A percentile compares a stretch with the other conserved stretches of the same genome.
Evolutionary conservation across 2,888 invertebrate species (phyloP).

Genomic region (Orthosia gothica): DNA sequence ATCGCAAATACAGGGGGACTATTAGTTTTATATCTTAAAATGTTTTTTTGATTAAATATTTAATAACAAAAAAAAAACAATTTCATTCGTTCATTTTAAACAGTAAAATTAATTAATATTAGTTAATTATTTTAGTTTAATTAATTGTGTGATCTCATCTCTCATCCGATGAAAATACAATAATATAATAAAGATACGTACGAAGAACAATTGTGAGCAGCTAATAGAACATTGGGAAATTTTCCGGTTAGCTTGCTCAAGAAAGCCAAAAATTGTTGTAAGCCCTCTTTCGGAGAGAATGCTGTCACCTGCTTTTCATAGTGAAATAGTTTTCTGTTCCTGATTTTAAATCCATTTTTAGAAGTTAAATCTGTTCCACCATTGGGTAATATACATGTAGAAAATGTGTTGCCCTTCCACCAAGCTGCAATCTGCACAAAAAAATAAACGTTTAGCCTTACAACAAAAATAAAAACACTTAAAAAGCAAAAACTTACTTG

Average conservation of each 20-base stretch:
- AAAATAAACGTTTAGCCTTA: neutral
- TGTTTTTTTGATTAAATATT: no score
- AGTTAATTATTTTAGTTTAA: no score
- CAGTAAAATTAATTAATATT: no score
- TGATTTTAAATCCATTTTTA: neutral
- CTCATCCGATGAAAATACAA: neutral
- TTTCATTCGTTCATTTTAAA: neutral
- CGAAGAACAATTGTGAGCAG: neutral
- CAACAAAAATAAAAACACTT: neutral
- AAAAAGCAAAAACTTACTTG: neutral
- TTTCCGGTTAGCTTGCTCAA: neutral
- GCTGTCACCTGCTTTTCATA: neutral
- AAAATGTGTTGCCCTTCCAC: neutral
- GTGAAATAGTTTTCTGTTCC: neutral
- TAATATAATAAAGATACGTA: neutral
- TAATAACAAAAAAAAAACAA: neutral
- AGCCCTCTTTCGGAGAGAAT: neutral
- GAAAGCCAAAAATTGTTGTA: neutral
- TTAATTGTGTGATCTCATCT: no score
- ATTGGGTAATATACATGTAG: neutral
- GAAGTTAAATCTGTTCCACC: fast-evolving
- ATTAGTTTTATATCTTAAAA: no score
- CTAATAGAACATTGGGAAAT: neutral
- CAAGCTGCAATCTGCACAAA: slow-evolving; percentile 3
- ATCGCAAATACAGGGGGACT: no score